Conservation (phyloP, 2,113 vertebrate species). For the Cercocebus atys region DNA sequence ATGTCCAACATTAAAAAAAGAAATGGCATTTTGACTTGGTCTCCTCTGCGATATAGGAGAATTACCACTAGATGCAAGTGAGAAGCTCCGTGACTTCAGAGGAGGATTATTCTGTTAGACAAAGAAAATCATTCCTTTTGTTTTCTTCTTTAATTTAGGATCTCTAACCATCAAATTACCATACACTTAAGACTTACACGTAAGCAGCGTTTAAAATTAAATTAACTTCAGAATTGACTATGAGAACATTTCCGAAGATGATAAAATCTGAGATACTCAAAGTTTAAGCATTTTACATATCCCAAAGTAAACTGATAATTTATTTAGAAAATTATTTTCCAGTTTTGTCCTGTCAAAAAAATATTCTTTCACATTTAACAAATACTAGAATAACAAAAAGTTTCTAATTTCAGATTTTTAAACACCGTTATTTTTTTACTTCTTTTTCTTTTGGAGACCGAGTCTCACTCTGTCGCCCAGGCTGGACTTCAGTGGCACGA, state of each 20-base stretch:
- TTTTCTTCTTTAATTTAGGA: not conserved
- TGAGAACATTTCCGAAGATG: slow-evolving; percentile 3
- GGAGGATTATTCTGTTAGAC: slow-evolving; percentile 94
- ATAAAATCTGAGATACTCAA: slow-evolving; percentile 36
- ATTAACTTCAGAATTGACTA: slow-evolving; percentile 42
- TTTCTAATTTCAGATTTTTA: slow-evolving; percentile 38
- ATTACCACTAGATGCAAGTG: slow-evolving; percentile 93
- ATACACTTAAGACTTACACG: not conserved
- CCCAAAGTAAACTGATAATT: not conserved
- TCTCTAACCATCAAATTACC: not conserved
- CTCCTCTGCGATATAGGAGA: slow-evolving; percentile 93
- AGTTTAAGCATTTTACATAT: slow-evolving; percentile 23
- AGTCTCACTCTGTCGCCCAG: no score
- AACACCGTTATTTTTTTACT: not conserved
- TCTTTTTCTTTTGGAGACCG: no score
- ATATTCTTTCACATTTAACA: slow-evolving; percentile 17
- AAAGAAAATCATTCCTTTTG: slow-evolving; percentile 75
- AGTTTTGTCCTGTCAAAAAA: not conserved
- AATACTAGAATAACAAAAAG: slow-evolving; percentile 24
- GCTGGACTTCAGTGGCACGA: no score
- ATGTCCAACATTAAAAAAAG: slow-evolving; percentile 90
- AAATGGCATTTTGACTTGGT: slow-evolving; percentile 91
- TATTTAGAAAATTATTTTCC: slow-evolving; percentile 35
- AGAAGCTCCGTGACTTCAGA: slow-evolving; percentile 96
- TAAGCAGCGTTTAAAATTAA: slow-evolving; percentile 18